Evolutionary conservation across 1,140 invertebrate genomes (phyloP), one percentile per base, ranked within the genome.

Genomic region (Drosophila fuyamai): DNA sequence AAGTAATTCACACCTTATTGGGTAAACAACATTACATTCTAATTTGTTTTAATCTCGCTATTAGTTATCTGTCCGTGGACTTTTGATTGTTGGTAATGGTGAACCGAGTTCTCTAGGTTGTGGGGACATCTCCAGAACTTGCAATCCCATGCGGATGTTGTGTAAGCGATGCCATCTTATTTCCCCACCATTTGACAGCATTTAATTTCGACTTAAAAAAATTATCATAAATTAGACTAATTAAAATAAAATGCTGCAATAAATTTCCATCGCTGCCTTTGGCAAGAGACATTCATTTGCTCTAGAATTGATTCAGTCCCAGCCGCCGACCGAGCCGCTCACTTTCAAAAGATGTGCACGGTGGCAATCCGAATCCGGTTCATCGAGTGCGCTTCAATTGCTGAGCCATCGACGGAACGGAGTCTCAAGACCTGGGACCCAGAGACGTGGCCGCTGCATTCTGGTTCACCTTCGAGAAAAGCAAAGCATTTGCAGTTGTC

Each of bases 391-490:
- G 76, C 80, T 83, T 83, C 51, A 84, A 79, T 70, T 79, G 63
- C 70, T 41, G 29, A 66, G 50, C 47, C 53, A 62, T 51, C 57
- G 67, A 43, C 60, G 75, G 59, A 63, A 43, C 60, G 75, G 59
- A 63, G 55, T 23, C 46, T 57, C 43, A 55, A 43, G 75, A 47
- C 65, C 43, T 46, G 46, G 48, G 70, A 71, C 72, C 65, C 53
- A 18, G 60, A 55, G 56, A 41, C 36, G 55, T 32, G 41, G 53
- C 51, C n/a, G 59, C 38, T 12, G 51, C 57, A 86, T 85, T 85
- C 82, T 86, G 74, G 82, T 85, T 85, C 78, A 85, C 82, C 82
- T 85, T 85, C 82, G 82, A 81, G 78, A 85, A 86, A 81, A 81
- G 81, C 78, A 63, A 63, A 57, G 61, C 70, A 61, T 54, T 62